phyloP scores from a whole-genome alignment of 2,888 invertebrate species.

The Venusia cambrica region DNA sequence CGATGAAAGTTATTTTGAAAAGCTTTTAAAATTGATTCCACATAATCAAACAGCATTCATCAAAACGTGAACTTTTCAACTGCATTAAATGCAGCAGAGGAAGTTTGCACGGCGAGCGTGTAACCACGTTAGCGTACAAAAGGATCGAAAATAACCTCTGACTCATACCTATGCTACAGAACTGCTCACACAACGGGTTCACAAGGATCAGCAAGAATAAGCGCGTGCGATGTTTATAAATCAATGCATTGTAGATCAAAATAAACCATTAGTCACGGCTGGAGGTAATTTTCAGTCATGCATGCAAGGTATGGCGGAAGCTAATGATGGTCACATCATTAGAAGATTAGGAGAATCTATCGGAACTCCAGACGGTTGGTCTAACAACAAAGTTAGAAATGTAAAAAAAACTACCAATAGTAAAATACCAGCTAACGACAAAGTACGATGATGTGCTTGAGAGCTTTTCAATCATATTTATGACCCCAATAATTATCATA shows the following conservation, averaged over 20 bases:
- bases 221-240: conserved; percentile 48
- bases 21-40: background rate
- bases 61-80: conserved; percentile 8
- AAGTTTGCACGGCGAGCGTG: conserved; percentile 20
- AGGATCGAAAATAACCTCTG: conserved; percentile 61
- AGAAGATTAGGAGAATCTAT: too few species aligned
- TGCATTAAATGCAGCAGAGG: conserved; percentile 15
- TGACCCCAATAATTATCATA: too few species aligned
- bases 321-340: conserved; percentile 10
- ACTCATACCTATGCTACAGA: conserved; percentile 42
- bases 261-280: conserved; percentile 46
- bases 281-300: conserved; percentile 34
- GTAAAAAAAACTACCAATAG: too few species aligned
- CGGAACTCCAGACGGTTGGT: too few species aligned
- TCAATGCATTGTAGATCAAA: conserved; percentile 45
- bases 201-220: conserved; percentile 52
- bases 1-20: background rate
- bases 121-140: conserved; percentile 44
- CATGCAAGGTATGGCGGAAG: conserved; percentile 13
- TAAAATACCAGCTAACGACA: too few species aligned
- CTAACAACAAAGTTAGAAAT: too few species aligned
- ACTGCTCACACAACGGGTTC: conserved; percentile 33
- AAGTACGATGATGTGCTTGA: too few species aligned
- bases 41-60: conserved; percentile 10
- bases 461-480: too few species aligned